phyloP scores from a whole-genome alignment of 2,797 vertebrate species.

The Typhlichthys eigenmanni region DNA sequence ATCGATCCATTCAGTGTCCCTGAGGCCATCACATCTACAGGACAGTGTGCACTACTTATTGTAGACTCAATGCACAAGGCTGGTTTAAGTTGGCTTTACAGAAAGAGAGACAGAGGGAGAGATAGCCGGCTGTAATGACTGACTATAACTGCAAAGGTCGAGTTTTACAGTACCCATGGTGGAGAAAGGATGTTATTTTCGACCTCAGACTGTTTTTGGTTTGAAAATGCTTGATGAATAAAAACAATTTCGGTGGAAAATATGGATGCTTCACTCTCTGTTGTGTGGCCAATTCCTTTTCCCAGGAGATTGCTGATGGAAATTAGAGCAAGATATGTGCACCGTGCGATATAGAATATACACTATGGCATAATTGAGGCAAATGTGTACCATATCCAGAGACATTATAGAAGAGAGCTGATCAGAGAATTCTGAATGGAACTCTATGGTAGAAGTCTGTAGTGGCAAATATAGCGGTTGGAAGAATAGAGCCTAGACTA shows the following conservation, averaged over 20 bases:
- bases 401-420: too few relatives aligned
- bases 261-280: slow-evolving; percentile 8
- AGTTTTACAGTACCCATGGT: slow-evolving; percentile 19
- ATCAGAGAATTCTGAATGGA: too few relatives aligned
- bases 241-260: slow-evolving; percentile 36
- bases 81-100: slow-evolving; percentile 11
- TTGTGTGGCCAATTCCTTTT: slow-evolving; percentile 22
- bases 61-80: slow-evolving; percentile 24
- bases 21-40: slow-evolving; percentile 34
- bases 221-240: slow-evolving; percentile 23
- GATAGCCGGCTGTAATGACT: not conserved
- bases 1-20: slow-evolving; percentile 50
- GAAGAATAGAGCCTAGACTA: too few relatives aligned
- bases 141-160: slow-evolving; percentile 20
- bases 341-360: not conserved
- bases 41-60: slow-evolving; percentile 10
- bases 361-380: slow-evolving; percentile 8
- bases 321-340: slow-evolving; percentile 31
- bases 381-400: slow-evolving; percentile 13
- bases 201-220: slow-evolving; percentile 23
- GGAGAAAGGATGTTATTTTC: slow-evolving; percentile 22
- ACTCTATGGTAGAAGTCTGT: too few relatives aligned
- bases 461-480: too few relatives aligned
- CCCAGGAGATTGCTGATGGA: slow-evolving; percentile 29
- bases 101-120: not conserved